Conservation (phyloP, 2,888 invertebrate species). For the Macaria liturata region DNA sequence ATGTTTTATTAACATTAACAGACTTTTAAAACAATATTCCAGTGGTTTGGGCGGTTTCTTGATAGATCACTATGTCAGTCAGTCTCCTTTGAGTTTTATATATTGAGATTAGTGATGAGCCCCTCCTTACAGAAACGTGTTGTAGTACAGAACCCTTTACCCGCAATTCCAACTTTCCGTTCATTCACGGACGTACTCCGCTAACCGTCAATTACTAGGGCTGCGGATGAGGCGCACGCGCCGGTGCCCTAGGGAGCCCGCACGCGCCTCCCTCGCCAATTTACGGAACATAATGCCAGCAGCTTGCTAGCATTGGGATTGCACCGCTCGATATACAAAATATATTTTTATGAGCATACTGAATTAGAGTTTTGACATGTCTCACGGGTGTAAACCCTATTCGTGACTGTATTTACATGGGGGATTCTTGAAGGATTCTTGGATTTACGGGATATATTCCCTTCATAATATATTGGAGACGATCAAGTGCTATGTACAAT, state of each 20-base stretch:
- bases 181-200: conserved; percentile 12
- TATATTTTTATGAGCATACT: conserved; percentile 2
- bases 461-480: too few species aligned
- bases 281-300: conserved; percentile 59
- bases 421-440: conserved; percentile 9
- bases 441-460: too few species aligned
- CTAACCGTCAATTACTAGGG: conserved; percentile 66
- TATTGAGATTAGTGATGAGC: too few species aligned
- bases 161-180: too few species aligned
- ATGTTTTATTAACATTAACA: too few species aligned
- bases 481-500: too few species aligned
- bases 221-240: conserved; percentile 59
- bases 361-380: conserved; percentile 15
- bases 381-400: conserved; percentile 6
- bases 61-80: too few species aligned
- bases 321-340: conserved; percentile 40
- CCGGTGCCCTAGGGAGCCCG: conserved; percentile 62
- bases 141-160: too few species aligned
- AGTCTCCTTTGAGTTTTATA: too few species aligned
- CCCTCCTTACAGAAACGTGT: too few species aligned
- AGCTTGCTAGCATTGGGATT: conserved; percentile 37
- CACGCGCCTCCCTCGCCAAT: conserved; percentile 73
- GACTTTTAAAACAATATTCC: too few species aligned
- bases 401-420: neutral
- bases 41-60: too few species aligned